Evolutionary conservation across 2,797 vertebrate genomes (phyloP).

Genomic region (Pipistrellus pygmaeus): DNA sequence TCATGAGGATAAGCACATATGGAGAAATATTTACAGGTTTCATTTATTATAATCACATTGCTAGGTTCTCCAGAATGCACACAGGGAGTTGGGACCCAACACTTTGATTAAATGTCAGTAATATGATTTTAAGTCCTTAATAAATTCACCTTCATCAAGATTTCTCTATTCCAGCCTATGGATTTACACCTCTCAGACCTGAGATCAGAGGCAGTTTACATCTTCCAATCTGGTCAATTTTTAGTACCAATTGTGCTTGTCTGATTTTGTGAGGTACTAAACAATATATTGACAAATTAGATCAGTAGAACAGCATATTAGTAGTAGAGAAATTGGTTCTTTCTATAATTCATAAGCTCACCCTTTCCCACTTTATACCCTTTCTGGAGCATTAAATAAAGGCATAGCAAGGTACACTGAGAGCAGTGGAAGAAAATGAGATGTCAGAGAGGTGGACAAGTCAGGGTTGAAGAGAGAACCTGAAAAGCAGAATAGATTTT

Average conservation of each 20-base stretch:
- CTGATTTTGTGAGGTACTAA: constrained; percentile 77
- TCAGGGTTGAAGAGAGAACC: constrained; percentile 66
- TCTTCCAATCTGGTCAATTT: constrained; percentile 72
- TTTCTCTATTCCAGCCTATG: background rate
- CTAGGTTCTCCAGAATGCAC: background rate
- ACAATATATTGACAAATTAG: constrained; percentile 79
- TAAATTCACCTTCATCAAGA: constrained; percentile 30
- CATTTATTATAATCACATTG: background rate
- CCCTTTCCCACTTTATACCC: background rate
- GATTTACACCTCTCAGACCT: constrained; percentile 61
- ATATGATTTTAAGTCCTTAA: constrained; percentile 45
- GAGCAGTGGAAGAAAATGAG: constrained; percentile 75
- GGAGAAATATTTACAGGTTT: background rate
- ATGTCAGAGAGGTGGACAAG: constrained; percentile 75
- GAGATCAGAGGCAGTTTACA: constrained; percentile 73
- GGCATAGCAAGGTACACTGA: constrained; percentile 29
- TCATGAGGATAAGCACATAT: background rate
- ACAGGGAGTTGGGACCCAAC: background rate
- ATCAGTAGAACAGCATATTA: constrained; percentile 64
- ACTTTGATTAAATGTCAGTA: constrained; percentile 33
- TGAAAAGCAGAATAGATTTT: constrained; percentile 77
- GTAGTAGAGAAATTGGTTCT: constrained; percentile 63
- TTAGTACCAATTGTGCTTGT: constrained; percentile 74
- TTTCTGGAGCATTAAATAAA: constrained; percentile 75
- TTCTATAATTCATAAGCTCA: constrained; percentile 76